These are phyloP conservation scores for Atherinosoma microstoma DNA, from an alignment of 2,797 vertebrate species.

Conservation along the genomic window DNA sequence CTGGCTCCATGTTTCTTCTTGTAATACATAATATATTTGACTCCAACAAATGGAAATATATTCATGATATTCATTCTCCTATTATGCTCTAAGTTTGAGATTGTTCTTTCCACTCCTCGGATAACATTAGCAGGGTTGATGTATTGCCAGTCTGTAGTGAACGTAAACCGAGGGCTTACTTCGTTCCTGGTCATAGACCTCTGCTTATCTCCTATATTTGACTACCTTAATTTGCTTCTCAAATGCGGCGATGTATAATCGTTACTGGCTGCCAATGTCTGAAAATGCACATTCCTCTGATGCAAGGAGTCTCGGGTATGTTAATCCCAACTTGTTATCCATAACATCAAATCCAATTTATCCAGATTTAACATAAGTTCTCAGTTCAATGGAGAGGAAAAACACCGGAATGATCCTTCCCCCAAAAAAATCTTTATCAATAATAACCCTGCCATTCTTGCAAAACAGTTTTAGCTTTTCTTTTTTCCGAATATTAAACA, in stretches of 20 bases:
- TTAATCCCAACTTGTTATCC: slow-evolving; percentile 79
- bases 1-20: slow-evolving; percentile 44
- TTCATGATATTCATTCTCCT: slow-evolving; percentile 63
- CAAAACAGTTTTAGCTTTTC: slow-evolving; percentile 55
- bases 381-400: slow-evolving; percentile 74
- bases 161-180: slow-evolving; percentile 44
- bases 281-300: slow-evolving; percentile 56
- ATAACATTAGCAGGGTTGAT: slow-evolving; percentile 41
- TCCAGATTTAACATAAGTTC: slow-evolving; percentile 72
- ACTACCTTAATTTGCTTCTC: slow-evolving; percentile 71
- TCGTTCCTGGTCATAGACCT: slow-evolving; percentile 60
- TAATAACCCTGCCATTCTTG: slow-evolving; percentile 48
- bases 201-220: slow-evolving; percentile 70
- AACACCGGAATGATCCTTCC: slow-evolving; percentile 52
- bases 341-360: slow-evolving; percentile 78
- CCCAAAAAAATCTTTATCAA: slow-evolving; percentile 58
- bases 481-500: slow-evolving; percentile 61
- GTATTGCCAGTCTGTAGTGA: slow-evolving; percentile 37
- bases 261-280: slow-evolving; percentile 39
- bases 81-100: slow-evolving; percentile 60
- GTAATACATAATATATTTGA: slow-evolving; percentile 56
- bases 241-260: slow-evolving; percentile 51
- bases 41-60: slow-evolving; percentile 67
- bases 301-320: slow-evolving; percentile 36
- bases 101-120: slow-evolving; percentile 38